Conservation (phyloP, 2,797 vertebrate species). For the Phrynocephalus guinanensis region DNA sequence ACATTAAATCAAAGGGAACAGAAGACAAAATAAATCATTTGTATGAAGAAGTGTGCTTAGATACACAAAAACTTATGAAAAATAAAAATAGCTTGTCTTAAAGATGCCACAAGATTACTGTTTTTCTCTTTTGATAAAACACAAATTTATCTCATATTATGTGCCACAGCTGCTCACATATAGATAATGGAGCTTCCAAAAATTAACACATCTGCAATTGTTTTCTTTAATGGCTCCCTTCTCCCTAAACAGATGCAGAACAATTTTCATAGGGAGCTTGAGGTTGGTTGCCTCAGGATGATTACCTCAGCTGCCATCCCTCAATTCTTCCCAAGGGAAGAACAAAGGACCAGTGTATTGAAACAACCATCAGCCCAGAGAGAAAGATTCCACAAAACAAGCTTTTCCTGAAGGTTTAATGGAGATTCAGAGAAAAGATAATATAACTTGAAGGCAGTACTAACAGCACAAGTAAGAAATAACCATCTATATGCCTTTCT, state of each 20-base stretch:
- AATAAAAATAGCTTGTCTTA: not conserved
- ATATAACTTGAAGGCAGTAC: conserved; percentile 14
- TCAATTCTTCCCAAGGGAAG: conserved; percentile 6
- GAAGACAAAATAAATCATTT: not conserved
- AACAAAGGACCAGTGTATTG: conserved; percentile 56
- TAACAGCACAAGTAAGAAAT: conserved; percentile 15
- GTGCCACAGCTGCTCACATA: not conserved
- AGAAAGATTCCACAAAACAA: conserved; percentile 48
- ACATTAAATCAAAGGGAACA: not conserved
- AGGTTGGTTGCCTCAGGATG: conserved; percentile 21
- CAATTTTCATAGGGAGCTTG: not conserved
- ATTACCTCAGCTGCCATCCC: conserved; percentile 27
- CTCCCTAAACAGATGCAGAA: conserved; percentile 41
- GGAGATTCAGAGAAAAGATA: conserved; percentile 21
- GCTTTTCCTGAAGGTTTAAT: not conserved
- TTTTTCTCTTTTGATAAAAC: not conserved
- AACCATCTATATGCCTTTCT: not conserved
- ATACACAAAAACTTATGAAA: too few relatives aligned
- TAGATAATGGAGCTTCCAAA: not conserved
- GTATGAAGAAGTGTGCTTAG: too few relatives aligned
- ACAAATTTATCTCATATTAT: not conserved
- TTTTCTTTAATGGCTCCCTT: conserved; percentile 34
- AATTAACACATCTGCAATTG: not conserved
- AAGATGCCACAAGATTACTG: not conserved
- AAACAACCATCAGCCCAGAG: conserved; percentile 22